Evolutionary conservation across 2,113 vertebrate species (phyloP).

Genomic region (Okapia johnstoni): DNA sequence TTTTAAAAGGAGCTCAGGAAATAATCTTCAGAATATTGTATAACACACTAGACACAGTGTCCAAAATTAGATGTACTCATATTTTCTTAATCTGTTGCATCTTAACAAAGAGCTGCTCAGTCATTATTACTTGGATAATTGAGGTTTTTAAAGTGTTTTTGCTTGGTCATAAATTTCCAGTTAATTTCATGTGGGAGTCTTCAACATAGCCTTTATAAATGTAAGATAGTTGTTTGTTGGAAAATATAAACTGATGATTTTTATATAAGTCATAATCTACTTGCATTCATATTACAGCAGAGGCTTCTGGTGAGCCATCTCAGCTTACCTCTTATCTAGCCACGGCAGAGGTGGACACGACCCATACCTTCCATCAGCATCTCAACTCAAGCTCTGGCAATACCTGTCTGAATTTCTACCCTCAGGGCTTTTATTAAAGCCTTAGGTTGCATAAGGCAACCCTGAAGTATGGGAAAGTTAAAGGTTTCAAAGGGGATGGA

Average conservation of each 20-base stretch:
- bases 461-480: background rate
- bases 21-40: background rate
- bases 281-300: background rate
- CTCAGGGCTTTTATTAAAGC: background rate
- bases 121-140: background rate
- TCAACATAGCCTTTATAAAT: background rate
- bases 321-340: background rate
- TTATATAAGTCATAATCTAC: background rate
- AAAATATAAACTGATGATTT: background rate
- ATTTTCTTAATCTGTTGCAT: background rate
- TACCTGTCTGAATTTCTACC: background rate
- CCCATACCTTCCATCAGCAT: fast-evolving
- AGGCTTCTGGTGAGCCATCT: background rate
- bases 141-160: background rate
- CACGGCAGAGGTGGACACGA: fast-evolving
- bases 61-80: background rate
- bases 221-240: background rate
- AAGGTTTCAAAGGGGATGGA: background rate
- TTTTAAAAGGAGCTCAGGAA: background rate
- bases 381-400: background rate
- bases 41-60: background rate
- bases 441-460: background rate
- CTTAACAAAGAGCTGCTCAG: background rate
- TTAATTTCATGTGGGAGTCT: background rate
- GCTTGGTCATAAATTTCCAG: background rate